Base-by-base conservation (phyloP, 2,888 invertebrate genomes). In the Patella caerulea region DNA sequence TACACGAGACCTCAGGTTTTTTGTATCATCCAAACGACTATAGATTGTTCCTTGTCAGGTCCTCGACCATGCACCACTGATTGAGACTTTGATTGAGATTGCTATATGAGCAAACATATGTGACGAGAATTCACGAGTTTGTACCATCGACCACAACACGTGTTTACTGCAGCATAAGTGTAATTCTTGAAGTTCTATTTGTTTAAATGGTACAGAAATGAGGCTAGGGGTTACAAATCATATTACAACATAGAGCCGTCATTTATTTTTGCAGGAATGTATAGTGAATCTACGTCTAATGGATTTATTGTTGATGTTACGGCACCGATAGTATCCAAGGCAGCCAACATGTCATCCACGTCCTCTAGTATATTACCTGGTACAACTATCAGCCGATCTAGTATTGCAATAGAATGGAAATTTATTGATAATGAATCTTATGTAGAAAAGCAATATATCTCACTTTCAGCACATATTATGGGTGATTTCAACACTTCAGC, bases 271-370 rank as follows among this genome's bases (percentile, higher is more conserved):
- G 3, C 52, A 77, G 80, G 79, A 12, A 59, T 77, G 52, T 78
- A 29, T 34, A 76, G 79, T n/a, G 79, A 79, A 52, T 79, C 79
- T 3, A 78, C 79, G 3, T 86, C 86, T 3, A 81, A 85, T 75
- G 86, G 86, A 3, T 83, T 86, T 34, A 34, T 75, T 14, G 78
- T 85, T n/a, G 85, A 84, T 65, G 74, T 14, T 2, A 79, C 81
- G n/a, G 71, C 80, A 15, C 85, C 86, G 3, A 76, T 73, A 15
- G 80, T 82, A 15, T 45, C 52, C 55, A 24, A 54, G 9, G 45
- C 19, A 29, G 76, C 78, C 14, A 70, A 65, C 9, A 65, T 81
- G 59, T 76, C 78, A 14, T 56, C 54, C 2, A 80, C 81, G 14
- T 75, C 80, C 24, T 75, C 75, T 2, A 76, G 79, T 19, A 29